A percentile compares a stretch with the other conserved stretches of the same genome.
These are phyloP conservation scores for Chiridota heheva DNA, from an alignment of 35 echinoderm and acorn worm species.

Conservation along the genomic window DNA sequence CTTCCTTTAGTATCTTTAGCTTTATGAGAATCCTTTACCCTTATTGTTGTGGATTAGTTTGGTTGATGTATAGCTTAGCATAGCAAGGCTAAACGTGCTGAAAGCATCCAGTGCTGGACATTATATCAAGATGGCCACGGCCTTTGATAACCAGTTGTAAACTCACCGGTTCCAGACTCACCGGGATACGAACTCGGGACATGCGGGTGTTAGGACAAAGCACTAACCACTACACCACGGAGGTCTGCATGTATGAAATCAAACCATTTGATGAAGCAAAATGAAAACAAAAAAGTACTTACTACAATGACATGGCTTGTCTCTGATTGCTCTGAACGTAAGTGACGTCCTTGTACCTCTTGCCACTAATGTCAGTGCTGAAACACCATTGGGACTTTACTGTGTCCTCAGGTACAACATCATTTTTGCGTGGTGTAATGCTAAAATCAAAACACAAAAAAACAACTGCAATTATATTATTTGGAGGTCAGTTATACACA, in stretches of 20 bases:
- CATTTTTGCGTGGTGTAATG: conserved; percentile 83
- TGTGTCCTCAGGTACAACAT: conserved; percentile 54
- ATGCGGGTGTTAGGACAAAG: too few species aligned
- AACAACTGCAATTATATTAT: neutral
- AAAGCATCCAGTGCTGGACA: too few species aligned
- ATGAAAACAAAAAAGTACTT: conserved; percentile 17
- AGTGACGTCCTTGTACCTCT: conserved; percentile 79
- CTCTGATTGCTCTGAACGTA: conserved; percentile 85
- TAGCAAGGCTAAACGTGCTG: neutral
- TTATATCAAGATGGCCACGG: too few species aligned
- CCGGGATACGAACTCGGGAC: too few species aligned
- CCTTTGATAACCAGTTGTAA: too few species aligned
- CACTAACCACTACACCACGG: too few species aligned
- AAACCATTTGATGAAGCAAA: neutral
- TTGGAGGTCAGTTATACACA: neutral
- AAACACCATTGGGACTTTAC: neutral
- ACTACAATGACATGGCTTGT: conserved; percentile 83
- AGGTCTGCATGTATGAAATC: too few species aligned
- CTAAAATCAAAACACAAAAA: conserved; percentile 29
- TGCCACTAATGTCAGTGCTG: conserved; percentile 55
- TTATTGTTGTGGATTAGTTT: too few species aligned
- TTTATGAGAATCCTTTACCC: too few species aligned
- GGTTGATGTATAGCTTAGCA: too few species aligned
- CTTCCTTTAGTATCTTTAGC: too few species aligned
- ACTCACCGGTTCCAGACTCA: too few species aligned